Evolutionary conservation across 1,140 invertebrate species (phyloP), one percentile per base, ranked within the genome.

Genomic region (Drosophila arizonae): DNA sequence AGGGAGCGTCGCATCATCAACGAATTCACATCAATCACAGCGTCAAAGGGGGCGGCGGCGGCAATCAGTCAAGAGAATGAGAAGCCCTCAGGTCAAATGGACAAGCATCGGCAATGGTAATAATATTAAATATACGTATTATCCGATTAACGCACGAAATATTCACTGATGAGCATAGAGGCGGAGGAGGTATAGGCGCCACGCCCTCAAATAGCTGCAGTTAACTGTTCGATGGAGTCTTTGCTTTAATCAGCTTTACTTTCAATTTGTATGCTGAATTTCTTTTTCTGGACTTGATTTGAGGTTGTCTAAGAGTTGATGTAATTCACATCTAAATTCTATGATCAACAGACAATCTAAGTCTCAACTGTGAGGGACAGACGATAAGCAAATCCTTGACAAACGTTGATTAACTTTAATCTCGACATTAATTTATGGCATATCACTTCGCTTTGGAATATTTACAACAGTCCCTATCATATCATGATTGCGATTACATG

Each of bases 1-100:
- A 72, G 76, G 82, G 82, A 76, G 79, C 79, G 78, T 66, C 43
- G 79, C 79, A 82, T 66, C 43, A 39, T 39, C 41, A 72, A 72
- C 30, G 48, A 39, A 51, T 46, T 21, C 30, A 77, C 71, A 77
- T 74, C 64, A 77, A 77, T 77, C 75, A 77, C 68, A 69, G 64
- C 46, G 46, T 64, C 57, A n/a, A 60, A 43, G 52, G 70, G 74
- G 74, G 43, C 43, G 15, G 43, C 43, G 17, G 17, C 61, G 69
- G 69, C 30, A 41, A 57, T 45, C 65, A 55, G 58, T 62, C 69
- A 68, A 72, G 62, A 63, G 61, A 73, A 63, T 48, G 30, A 60
- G 30, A 60, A 50, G 50, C 21, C 21, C 41, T 6, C 6, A 55
- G 45, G 26, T 8, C 28, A 9, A 41, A 63, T 56, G 28, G 21